Conservation (phyloP, 2,113 vertebrate species). For the Ursus arctos region DNA sequence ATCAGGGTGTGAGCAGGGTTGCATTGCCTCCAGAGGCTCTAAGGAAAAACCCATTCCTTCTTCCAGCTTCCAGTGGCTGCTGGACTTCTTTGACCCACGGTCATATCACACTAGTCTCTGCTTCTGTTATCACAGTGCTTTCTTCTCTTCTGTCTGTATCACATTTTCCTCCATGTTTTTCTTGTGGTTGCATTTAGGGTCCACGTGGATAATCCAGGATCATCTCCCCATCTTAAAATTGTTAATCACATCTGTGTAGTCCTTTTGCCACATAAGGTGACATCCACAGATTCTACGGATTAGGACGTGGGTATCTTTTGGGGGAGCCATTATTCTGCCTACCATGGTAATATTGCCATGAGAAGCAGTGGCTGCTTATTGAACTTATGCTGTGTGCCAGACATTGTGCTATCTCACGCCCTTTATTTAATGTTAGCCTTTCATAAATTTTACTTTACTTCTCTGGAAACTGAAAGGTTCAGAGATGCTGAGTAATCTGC, state of each 20-base stretch:
- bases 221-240: neutral
- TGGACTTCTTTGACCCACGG: neutral
- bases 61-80: neutral
- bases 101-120: neutral
- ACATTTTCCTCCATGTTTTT: neutral
- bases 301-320: neutral
- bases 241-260: neutral
- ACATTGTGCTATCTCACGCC: neutral
- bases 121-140: neutral
- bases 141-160: neutral
- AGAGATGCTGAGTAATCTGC: neutral
- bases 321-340: neutral
- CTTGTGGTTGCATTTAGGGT: neutral
- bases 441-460: neutral
- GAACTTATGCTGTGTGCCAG: neutral
- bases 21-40: neutral
- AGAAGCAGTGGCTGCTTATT: neutral
- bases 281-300: neutral
- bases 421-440: neutral
- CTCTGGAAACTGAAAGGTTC: neutral
- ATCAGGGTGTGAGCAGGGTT: neutral
- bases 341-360: neutral
- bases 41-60: neutral
- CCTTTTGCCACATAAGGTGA: neutral
- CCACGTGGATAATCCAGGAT: neutral